Evolutionary conservation across 2,888 invertebrate species (phyloP), one percentile per base, ranked within the genome.

Genomic region (Coenonympha arcania): DNA sequence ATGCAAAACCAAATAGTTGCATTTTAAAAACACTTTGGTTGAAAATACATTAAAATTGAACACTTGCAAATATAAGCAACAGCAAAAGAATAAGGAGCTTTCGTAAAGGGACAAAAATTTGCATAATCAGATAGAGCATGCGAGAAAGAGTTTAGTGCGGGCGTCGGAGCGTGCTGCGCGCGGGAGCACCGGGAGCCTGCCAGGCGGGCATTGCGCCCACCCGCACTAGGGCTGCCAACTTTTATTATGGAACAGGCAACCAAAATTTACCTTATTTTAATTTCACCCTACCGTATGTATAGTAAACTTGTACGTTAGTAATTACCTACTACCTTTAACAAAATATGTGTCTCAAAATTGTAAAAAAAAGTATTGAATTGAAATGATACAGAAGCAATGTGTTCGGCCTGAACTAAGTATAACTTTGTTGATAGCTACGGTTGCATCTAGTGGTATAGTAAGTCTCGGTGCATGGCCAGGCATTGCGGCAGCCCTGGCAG

Each of bases 71-170:
- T 11, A 26, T 22, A 34, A 39, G 51, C 24, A 48, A 31, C 41
- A 41, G 26, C 44, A 18, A 36, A n/a, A n/a, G n/a, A n/a, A n/a
- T n/a, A 28, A 41, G 43, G 43, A 46, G 47, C 47, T 57, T 58
- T 52, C 33, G 44, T 50, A 53, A 55, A 54, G 45, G 54, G 51
- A 48, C 54, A 58, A 60, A 58, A 61, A 59, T 62, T 62, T 58
- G 52, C 57, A 62, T 66, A 62, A 62, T 63, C 64, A 61, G 57
- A 55, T 53, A 55, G 55, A 59, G 52, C 51, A 54, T 39, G 52
- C 52, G 46, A 50, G 59, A 66, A 69, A 42, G 51, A 53, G 48
- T 53, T 49, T 50, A 33, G 49, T 49, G 54, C 54, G 53, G 68
- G 69, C 63, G 64, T 56, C 54, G 44, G 56, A 57, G 47, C 44